Percentiles rank a stretch among this genome's conserved stretches.
These are phyloP conservation scores for Arrhamphus sclerolepis DNA, from an alignment of 2,797 vertebrate genomes.

Conservation along the genomic window DNA sequence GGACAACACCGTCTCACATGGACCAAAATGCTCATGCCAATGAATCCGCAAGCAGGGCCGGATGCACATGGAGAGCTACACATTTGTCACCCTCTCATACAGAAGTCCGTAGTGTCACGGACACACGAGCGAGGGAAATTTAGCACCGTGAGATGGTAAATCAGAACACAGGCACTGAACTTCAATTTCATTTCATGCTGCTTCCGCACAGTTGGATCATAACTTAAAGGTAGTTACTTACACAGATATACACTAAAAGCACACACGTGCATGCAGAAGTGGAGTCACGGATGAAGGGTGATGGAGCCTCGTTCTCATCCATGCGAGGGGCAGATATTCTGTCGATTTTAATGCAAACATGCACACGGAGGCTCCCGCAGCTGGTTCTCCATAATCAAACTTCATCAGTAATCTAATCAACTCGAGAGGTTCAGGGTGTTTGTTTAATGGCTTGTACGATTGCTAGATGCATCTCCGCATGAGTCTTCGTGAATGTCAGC, in stretches of 20 bases:
- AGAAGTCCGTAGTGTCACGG: neutral
- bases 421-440: slow-evolving; percentile 14
- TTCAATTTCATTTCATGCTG: slow-evolving; percentile 65
- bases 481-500: slow-evolving; percentile 8
- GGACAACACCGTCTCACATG: slow-evolving; percentile 27
- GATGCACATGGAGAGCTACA: slow-evolving; percentile 6
- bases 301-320: slow-evolving; percentile 10
- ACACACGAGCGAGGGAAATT: slow-evolving; percentile 23
- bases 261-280: slow-evolving; percentile 17
- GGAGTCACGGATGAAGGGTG: slow-evolving; percentile 31
- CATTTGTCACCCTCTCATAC: slow-evolving; percentile 10
- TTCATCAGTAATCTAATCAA: slow-evolving; percentile 38
- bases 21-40: slow-evolving; percentile 49
- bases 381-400: slow-evolving; percentile 36
- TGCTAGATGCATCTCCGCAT: slow-evolving; percentile 6
- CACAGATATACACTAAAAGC: slow-evolving; percentile 25
- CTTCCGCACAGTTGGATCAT: slow-evolving; percentile 36
- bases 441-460: slow-evolving; percentile 21
- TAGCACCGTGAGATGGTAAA: slow-evolving; percentile 50
- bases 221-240: slow-evolving; percentile 52
- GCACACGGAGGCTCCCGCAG: slow-evolving; percentile 20
- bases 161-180: slow-evolving; percentile 50
- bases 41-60: slow-evolving; percentile 25
- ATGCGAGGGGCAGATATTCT: slow-evolving; percentile 14
- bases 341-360: slow-evolving; percentile 32